Percentiles rank a stretch among this genome's conserved stretches.
These are phyloP conservation scores for Azorinus chamasolen DNA, from an alignment of 2,888 invertebrate species.

Conservation along the genomic window DNA sequence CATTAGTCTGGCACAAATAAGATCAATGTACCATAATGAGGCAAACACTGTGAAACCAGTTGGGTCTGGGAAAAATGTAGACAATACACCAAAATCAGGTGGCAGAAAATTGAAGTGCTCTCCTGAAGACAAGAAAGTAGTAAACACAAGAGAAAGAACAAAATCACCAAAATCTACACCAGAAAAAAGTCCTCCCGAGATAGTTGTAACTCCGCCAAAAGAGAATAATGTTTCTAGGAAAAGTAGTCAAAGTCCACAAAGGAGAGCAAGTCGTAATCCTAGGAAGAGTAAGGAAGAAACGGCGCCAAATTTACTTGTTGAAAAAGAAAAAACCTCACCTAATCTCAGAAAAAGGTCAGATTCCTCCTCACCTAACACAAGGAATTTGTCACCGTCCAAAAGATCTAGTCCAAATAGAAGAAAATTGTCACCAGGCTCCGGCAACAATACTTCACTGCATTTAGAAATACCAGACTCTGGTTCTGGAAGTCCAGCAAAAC, in stretches of 20 bases:
- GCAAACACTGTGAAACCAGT: no score
- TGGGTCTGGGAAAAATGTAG: no score
- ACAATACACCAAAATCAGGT: no score
- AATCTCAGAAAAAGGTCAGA: background rate
- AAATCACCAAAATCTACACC: background rate
- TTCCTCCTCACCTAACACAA: slow-evolving; percentile 2
- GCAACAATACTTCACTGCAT: background rate
- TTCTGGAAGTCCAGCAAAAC: slow-evolving; percentile 9
- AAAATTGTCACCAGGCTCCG: slow-evolving; percentile 2
- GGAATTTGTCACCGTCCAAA: slow-evolving; percentile 23
- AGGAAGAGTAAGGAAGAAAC: slow-evolving; percentile 9
- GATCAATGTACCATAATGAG: no score
- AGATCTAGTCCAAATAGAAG: slow-evolving; percentile 39
- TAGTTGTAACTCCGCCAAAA: slow-evolving; percentile 24
- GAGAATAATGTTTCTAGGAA: slow-evolving; percentile 1
- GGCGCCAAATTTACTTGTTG: background rate
- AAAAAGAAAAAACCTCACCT: slow-evolving; percentile 4
- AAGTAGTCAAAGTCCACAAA: background rate
- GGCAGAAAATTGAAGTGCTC: no score
- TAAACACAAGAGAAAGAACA: background rate
- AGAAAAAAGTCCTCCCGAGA: slow-evolving; percentile 2
- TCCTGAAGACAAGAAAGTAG: background rate
- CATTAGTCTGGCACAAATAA: no score
- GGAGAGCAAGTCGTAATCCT: slow-evolving; percentile 12
- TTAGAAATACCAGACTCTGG: background rate